Evolutionary conservation across 1,140 invertebrate genomes (phyloP), one percentile per base, ranked within the genome.

Genomic region (Drosophila sturtevanti): DNA sequence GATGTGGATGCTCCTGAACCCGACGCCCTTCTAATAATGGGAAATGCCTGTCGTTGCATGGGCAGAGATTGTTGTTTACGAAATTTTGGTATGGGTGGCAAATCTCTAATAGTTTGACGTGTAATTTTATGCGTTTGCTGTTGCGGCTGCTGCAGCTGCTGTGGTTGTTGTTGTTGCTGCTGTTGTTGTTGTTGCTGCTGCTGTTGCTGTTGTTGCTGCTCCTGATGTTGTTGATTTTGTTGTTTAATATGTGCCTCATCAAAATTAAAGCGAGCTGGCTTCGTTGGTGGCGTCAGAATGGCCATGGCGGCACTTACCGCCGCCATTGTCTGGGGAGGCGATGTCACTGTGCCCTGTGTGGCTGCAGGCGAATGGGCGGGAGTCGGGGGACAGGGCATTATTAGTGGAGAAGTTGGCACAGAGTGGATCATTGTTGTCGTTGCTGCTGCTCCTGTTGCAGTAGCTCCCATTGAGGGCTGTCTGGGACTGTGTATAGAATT

Each of bases 361-460:
- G 91, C 90, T 1, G 91, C 91, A 21, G 91, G 92, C 1, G 89
- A 92, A 58, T 92, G 92, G 24, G 84, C 91, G n/a, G 90, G 91
- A 5, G 86, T 92, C n/a, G 90, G 90, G n/a, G 90, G 92, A 64
- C 92, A 92, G 64, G 92, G 86, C 85, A 94, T 94, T 14, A 94
- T 92, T 35, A 94, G 85, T 1, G 95, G 95, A 1, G 95, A 96
- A 9, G 95, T 95, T 61, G 95, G 95, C 67, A 95, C 95, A 63
- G 95, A 96, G 41, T 79, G 79, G 11, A 79, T 79, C 52, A 74
- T 16, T 31, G 52, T 31, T 31, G 76, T 37, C 77, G 90, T 63
- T 75, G 21, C 14, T 77, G 78, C n/a, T 52, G 52, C 14, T 59
- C 22, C 52, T 52, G 24, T 67, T 48, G 27, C 62, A 51, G 24